Evolutionary conservation across 2,113 vertebrate genomes (phyloP).

Genomic region (Heptranchias perlo): DNA sequence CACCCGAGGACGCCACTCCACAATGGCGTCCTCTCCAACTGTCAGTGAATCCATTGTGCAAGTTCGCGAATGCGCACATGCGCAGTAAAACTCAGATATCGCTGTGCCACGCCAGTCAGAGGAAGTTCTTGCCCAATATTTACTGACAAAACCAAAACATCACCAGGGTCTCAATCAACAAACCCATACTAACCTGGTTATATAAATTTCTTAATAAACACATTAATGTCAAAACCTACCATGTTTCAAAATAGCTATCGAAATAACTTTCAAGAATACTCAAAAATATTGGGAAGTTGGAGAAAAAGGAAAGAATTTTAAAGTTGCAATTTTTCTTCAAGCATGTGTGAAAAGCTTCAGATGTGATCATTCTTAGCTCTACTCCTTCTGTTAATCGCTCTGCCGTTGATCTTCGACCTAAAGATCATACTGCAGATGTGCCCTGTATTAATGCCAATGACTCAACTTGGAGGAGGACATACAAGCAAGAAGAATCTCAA

Average conservation of each 20-base stretch:
- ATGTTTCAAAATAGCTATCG: too few relatives aligned
- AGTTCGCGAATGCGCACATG: too few relatives aligned
- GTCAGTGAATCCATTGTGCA: too few relatives aligned
- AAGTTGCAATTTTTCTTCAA: background rate
- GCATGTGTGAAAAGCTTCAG: background rate
- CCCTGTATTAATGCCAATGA: background rate
- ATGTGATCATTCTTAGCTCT: background rate
- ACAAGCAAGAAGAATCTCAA: background rate
- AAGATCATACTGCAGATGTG: background rate
- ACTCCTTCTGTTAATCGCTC: background rate
- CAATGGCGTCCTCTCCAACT: too few relatives aligned
- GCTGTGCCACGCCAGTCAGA: too few relatives aligned
- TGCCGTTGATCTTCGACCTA: background rate
- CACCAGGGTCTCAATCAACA: too few relatives aligned
- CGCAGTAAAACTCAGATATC: too few relatives aligned
- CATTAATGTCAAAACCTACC: background rate
- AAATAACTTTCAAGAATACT: background rate
- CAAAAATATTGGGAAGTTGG: background rate
- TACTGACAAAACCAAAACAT: too few relatives aligned
- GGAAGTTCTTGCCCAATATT: too few relatives aligned
- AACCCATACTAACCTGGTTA: background rate
- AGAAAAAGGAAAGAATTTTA: background rate
- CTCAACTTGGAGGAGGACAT: background rate
- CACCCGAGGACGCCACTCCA: too few relatives aligned
- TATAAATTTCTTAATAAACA: background rate